Conservation (phyloP, 2,797 vertebrate species). For the Phataginus tricuspis region DNA sequence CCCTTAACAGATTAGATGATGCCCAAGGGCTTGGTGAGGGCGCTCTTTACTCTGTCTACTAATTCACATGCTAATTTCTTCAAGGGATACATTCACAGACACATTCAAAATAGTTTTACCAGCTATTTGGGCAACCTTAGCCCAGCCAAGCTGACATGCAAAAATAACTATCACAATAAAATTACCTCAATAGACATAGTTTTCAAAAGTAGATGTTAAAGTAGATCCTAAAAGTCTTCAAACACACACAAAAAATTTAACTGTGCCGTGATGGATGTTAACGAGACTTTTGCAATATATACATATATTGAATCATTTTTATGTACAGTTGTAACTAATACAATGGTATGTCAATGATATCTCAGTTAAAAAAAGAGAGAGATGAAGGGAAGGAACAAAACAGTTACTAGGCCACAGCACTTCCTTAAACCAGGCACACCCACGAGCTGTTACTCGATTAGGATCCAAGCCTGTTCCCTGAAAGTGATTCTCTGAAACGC, state of each 20-base stretch:
- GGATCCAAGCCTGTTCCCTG: not conserved
- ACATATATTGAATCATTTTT: not conserved
- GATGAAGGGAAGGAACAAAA: not conserved
- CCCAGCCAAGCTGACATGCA: not conserved
- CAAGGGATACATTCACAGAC: not conserved
- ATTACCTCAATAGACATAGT: not conserved
- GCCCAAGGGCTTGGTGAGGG: not conserved
- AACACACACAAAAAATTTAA: not conserved
- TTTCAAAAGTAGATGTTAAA: not conserved
- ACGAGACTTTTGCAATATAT: not conserved
- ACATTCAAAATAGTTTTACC: not conserved
- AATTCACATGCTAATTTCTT: not conserved
- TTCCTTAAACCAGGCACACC: not conserved
- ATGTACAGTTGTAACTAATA: not conserved
- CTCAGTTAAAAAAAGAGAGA: not conserved
- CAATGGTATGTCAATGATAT: not conserved
- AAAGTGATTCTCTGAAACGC: not conserved
- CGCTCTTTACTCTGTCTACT: not conserved
- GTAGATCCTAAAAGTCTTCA: not conserved
- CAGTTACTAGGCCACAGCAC: not conserved
- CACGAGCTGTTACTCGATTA: not conserved
- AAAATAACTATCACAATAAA: not conserved
- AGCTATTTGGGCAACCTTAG: not conserved
- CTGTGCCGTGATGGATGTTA: not conserved
- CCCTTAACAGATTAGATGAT: not conserved